Evolutionary conservation across 2,888 invertebrate genomes (phyloP), one percentile per base, ranked within the genome.

Genomic region (Chorisops tibialis): DNA sequence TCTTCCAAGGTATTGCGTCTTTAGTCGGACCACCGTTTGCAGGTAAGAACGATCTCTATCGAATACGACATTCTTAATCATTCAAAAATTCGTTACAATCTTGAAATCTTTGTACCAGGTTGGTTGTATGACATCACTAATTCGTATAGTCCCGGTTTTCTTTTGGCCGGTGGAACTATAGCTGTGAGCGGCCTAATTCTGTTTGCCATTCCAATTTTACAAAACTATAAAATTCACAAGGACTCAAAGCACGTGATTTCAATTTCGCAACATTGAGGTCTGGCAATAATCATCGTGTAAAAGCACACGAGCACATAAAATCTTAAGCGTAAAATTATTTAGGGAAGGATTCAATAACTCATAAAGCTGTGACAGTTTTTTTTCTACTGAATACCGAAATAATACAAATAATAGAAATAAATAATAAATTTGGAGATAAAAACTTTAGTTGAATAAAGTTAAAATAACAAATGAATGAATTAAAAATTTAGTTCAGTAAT

Each of bases 1-100:
- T 97, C 54, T 96, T 96, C 80, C 96, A 96, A 83, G 96, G 96
- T 58, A 85, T 94, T 59, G 96, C 96, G 3, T 94, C 95, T 1
- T 83, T 96, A 6, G 84, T 96, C 66, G 96, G 96, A 51, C 91
- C 96, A 60, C 96, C 96, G 14, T 86, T 96, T 68, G 95, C 91
- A 77, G 96, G 96, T 95, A 83, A 77, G 68, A 16, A 21, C 9
- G 7, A 2, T 66, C 67, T 61, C 63, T 59, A 52, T 47, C 54
- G 37, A 56, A 59, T 43, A 22, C 14, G 9, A 39, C 16, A 41
- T 52, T 39, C 14, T 45, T 58, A 5, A 22, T 38, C 22, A 21
- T 30, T 1, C 7, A 22, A 41, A 41, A 19, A 56, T 11, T 16
- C 51, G n/a, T n/a, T n/a, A n/a, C n/a, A n/a, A 35, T 49, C 62